phyloP scores from a whole-genome alignment of 1,140 invertebrate species.

The Pseudachorutes palmiensis region DNA sequence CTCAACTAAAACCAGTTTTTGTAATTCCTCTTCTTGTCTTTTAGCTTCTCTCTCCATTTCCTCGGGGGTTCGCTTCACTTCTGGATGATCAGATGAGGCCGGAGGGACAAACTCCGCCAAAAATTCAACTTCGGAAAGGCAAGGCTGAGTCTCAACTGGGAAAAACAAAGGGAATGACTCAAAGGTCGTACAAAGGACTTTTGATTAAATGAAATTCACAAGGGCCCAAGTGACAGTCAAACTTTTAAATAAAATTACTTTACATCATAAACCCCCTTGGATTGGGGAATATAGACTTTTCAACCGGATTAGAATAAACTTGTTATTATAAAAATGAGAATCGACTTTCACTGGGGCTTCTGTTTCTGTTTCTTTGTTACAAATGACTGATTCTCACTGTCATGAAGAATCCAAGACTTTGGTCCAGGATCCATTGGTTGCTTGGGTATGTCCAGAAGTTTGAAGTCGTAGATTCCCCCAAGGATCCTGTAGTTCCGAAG shows the following conservation, averaged over 20 bases:
- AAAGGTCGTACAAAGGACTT: too few relatives aligned
- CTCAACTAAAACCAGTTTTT: slow-evolving; percentile 59
- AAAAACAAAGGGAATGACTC: too few relatives aligned
- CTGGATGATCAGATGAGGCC: slow-evolving; percentile 51
- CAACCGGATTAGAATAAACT: slow-evolving; percentile 2
- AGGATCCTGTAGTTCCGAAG: slow-evolving; percentile 29
- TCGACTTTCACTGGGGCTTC: slow-evolving; percentile 11
- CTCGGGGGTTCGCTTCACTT: slow-evolving; percentile 61
- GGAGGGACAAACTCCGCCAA: slow-evolving; percentile 61
- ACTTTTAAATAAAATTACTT: background rate
- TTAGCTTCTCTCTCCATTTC: slow-evolving; percentile 71
- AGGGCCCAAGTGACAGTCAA: too few relatives aligned
- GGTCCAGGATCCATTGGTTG: slow-evolving; percentile 25
- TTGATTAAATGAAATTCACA: too few relatives aligned
- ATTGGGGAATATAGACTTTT: background rate
- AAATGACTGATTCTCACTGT: background rate
- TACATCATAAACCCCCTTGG: background rate
- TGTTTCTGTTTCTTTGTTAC: slow-evolving; percentile 24
- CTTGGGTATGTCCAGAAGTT: slow-evolving; percentile 26
- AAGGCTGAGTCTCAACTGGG: background rate
- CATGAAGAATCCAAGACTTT: background rate
- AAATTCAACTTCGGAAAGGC: slow-evolving; percentile 52
- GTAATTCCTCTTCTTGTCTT: slow-evolving; percentile 60
- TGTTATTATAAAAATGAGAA: background rate
- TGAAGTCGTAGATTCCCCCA: slow-evolving; percentile 32